Evolutionary conservation across 23 tunicate species (phyloP).

Genomic region (Ciona savignyi): DNA sequence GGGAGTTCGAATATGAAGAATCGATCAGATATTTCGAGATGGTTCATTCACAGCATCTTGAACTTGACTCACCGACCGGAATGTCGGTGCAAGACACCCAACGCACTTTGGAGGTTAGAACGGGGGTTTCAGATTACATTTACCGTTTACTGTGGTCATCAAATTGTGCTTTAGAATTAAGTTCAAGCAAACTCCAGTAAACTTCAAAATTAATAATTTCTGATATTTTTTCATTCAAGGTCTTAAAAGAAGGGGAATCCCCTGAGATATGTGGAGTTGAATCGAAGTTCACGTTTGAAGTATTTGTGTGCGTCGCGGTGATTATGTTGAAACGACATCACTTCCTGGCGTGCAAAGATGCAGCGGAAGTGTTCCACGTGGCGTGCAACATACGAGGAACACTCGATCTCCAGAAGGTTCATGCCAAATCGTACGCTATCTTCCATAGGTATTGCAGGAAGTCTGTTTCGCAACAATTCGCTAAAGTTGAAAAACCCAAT

Average conservation of each 20-base stretch:
- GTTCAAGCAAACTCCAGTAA: too few relatives aligned
- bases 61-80: constrained; percentile 35
- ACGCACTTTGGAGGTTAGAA: constrained; percentile 27
- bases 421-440: constrained; percentile 21
- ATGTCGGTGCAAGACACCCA: constrained; percentile 29
- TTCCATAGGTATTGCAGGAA: constrained; percentile 36
- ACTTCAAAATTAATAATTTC: too few relatives aligned
- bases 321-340: constrained; percentile 61
- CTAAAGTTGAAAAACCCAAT: neutral
- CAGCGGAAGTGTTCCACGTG: constrained; percentile 37
- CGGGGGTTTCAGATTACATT: too few relatives aligned
- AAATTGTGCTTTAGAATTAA: too few relatives aligned
- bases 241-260: too few relatives aligned
- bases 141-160: too few relatives aligned
- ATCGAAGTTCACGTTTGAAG: constrained; percentile 39
- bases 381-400: constrained; percentile 48
- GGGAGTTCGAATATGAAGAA: constrained; percentile 60
- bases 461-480: constrained; percentile 20
- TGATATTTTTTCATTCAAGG: too few relatives aligned
- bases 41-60: constrained; percentile 38
- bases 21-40: constrained; percentile 58
- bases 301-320: constrained; percentile 58
- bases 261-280: too few relatives aligned
- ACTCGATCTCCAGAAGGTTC: constrained; percentile 28
- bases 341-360: constrained; percentile 47